Evolutionary conservation across 2,888 invertebrate genomes (phyloP).

Genomic region (Tortricodes alternella): DNA sequence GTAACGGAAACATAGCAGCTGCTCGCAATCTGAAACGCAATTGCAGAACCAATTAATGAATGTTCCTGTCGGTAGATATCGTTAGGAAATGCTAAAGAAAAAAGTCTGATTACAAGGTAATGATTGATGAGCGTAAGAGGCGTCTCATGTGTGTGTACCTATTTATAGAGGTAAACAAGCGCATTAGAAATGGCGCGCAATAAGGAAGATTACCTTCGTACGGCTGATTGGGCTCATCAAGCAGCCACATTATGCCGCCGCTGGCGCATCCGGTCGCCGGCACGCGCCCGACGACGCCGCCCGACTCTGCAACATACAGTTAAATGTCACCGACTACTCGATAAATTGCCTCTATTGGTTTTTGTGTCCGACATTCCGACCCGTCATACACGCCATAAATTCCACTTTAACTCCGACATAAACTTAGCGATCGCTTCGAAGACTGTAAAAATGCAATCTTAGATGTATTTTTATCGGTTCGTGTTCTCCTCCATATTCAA

Average conservation of each 20-base stretch:
- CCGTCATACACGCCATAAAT: constrained; percentile 21
- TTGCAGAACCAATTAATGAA: neutral
- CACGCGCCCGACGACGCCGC: constrained; percentile 74
- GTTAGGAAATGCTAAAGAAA: neutral
- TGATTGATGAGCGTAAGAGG: constrained; percentile 16
- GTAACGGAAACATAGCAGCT: constrained; percentile 87
- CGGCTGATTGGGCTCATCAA: constrained; percentile 85
- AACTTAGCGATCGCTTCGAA: constrained; percentile 24
- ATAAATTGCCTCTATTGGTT: constrained; percentile 21
- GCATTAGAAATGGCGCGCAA: constrained; percentile 20
- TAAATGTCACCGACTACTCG: constrained; percentile 15
- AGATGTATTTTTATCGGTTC: constrained; percentile 26
- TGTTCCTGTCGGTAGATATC: neutral
- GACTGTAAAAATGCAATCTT: constrained; percentile 25
- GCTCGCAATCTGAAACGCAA: constrained; percentile 84
- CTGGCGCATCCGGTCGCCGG: constrained; percentile 81
- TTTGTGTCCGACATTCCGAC: constrained; percentile 22
- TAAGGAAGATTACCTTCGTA: constrained; percentile 79
- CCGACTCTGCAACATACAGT: constrained; percentile 60
- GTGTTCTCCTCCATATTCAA: constrained; percentile 28
- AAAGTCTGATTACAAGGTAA: neutral
- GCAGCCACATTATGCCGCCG: constrained; percentile 87
- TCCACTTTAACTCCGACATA: constrained; percentile 28
- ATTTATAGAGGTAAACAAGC: constrained; percentile 23
- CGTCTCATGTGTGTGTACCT: constrained; percentile 23